Base-by-base conservation (phyloP, 2,888 invertebrate species). In the Antheraea yamamai region DNA sequence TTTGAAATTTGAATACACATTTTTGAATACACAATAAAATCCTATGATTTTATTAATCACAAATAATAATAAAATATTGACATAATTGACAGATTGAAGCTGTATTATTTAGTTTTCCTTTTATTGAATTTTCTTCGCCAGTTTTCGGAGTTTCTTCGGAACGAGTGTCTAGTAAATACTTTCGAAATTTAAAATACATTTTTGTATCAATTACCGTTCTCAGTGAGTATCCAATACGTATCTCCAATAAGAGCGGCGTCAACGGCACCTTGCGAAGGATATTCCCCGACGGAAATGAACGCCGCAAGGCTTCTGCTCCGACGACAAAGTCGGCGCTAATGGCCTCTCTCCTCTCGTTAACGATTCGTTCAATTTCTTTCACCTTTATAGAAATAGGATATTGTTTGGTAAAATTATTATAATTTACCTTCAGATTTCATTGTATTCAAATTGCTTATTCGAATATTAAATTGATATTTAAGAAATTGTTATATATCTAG, bases 251-350 rank as follows among this genome's bases (percentile, higher is more conserved):
- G 39, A 8, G 68, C 16, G 35, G 35, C 68, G 71, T 47, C 72
- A 61, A 39, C 74, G 71, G 26, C 55, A 52, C 26, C 26, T 61
- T 30, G 26, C 75, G 66, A 64, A 66, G 39, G 35, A 70, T 39
- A 70, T 39, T 23, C 70, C 39, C n/a, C 39, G 70, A 12, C 68
- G 76, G 76, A 76, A 76, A 76, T 76, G 76, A 76, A 74, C 76
- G 76, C 76, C 76, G 23, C 71, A 64, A 76, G 76, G 71, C 76
- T 72, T 76, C 66, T 70, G 70, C 23, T n/a, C 35, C 47, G 30
- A 39, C 58, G 55, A 23, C 39, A 39, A 73, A 73, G 73, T 73
- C 73, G 26, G 23, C 73, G 61, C 58, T 73, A 73, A 73, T 73
- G 73, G 35, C n/a, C 61, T 35, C 73, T 70, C 39, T 70, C 39